A percentile compares a stretch with the other conserved stretches of the same genome.
These are phyloP conservation scores for Erynnis tages DNA, from an alignment of 2,888 invertebrate genomes.

Conservation along the genomic window DNA sequence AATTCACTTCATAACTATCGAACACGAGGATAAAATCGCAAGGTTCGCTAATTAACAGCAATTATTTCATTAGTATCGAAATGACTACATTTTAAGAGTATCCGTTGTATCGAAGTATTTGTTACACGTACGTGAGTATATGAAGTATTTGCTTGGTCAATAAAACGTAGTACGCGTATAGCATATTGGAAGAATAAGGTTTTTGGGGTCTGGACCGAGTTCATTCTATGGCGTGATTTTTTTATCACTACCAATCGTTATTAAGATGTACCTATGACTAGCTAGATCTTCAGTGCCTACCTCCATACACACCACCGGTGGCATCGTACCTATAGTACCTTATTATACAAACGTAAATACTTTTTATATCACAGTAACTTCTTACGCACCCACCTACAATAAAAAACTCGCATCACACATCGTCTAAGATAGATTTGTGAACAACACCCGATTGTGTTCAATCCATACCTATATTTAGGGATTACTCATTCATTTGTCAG, in stretches of 20 bases:
- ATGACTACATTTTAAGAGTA: conserved; percentile 5
- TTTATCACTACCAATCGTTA: too few relatives aligned
- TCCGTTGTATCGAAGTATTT: not conserved
- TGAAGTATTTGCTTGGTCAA: conserved; percentile 3
- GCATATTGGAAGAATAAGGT: too few relatives aligned
- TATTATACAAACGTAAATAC: too few relatives aligned
- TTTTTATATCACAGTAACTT: too few relatives aligned
- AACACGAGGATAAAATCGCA: not conserved
- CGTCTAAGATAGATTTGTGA: not conserved
- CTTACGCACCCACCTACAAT: too few relatives aligned
- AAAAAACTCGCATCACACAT: not conserved
- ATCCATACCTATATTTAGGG: conserved; percentile 5
- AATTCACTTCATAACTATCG: not conserved
- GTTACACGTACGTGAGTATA: conserved; percentile 1
- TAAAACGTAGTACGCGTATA: not conserved
- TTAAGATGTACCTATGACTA: too few relatives aligned
- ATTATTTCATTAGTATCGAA: conserved; percentile 17
- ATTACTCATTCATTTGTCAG: not conserved
- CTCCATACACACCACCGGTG: too few relatives aligned
- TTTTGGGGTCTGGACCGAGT: too few relatives aligned
- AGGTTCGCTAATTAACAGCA: not conserved
- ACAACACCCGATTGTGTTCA: not conserved
- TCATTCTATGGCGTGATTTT: too few relatives aligned
- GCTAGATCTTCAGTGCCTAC: too few relatives aligned
- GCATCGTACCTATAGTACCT: too few relatives aligned